These are phyloP conservation scores for Phasianus colchicus DNA, from an alignment of 2,113 vertebrate genomes.

Conservation along the genomic window DNA sequence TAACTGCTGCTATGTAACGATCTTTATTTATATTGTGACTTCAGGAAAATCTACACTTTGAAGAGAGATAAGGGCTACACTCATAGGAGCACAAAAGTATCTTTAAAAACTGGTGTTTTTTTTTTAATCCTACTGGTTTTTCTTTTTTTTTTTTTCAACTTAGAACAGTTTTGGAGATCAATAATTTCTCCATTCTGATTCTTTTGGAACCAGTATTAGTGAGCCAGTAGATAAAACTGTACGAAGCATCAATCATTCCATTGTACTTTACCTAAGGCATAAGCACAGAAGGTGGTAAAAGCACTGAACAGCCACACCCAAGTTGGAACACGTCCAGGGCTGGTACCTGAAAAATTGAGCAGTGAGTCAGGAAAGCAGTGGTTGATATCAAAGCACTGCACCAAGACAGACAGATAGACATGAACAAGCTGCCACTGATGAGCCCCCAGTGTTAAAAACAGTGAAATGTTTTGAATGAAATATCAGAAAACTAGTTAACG, in stretches of 20 bases:
- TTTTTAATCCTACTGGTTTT: not conserved
- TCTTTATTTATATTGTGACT: not conserved
- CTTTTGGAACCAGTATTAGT: not conserved
- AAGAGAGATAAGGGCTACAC: not conserved
- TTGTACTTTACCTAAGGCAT: conserved; percentile 69
- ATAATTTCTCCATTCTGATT: not conserved
- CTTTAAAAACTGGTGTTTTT: not conserved
- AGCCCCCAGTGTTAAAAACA: not conserved
- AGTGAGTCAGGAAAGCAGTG: not conserved
- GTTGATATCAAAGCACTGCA: conserved; percentile 23
- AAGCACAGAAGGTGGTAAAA: conserved; percentile 72
- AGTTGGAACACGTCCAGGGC: conserved; percentile 65
- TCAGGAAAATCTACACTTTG: not conserved
- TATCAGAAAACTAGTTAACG: not conserved
- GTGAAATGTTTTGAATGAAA: not conserved
- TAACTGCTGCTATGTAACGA: not conserved
- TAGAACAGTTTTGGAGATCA: not conserved
- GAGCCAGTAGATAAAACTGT: not conserved
- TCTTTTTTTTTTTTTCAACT: not conserved
- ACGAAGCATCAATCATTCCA: not conserved
- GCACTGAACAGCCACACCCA: conserved; percentile 72
- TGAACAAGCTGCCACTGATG: not conserved
- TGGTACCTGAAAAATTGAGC: conserved; percentile 38
- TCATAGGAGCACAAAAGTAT: not conserved
- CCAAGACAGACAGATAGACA: accelerated